These are phyloP conservation scores for Ctenopoma kingsleyae DNA, from an alignment of 2,797 vertebrate genomes.

Conservation along the genomic window DNA sequence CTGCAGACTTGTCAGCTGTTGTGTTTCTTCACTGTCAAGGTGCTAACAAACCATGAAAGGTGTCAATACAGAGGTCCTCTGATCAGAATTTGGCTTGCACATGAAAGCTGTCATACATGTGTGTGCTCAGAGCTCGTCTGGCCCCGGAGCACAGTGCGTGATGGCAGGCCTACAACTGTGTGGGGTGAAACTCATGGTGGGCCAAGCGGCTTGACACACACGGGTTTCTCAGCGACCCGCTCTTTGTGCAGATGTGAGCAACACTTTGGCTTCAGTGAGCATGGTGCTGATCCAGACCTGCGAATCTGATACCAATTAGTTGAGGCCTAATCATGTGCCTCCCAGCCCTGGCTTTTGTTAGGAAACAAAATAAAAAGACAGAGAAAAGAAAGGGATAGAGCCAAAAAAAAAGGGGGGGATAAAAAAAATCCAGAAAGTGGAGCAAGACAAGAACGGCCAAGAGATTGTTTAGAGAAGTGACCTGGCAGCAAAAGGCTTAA, in stretches of 20 bases:
- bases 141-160: conserved; percentile 44
- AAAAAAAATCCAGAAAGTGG: conserved; percentile 37
- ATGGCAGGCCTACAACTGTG: conserved; percentile 63
- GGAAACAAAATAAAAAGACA: conserved; percentile 55
- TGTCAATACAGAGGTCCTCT: conserved; percentile 72
- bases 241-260: conserved; percentile 72
- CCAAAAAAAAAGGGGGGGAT: conserved; percentile 28
- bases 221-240: conserved; percentile 46
- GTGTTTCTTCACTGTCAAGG: conserved; percentile 70
- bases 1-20: conserved; percentile 67
- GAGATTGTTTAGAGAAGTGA: conserved; percentile 66
- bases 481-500: conserved; percentile 62
- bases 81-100: conserved; percentile 72
- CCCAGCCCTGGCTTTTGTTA: conserved; percentile 73
- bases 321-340: conserved; percentile 77
- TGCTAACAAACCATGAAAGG: conserved; percentile 75
- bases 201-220: conserved; percentile 66
- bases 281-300: conserved; percentile 73
- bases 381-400: conserved; percentile 45
- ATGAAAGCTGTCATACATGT: conserved; percentile 67
- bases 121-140: conserved; percentile 44
- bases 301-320: conserved; percentile 86
- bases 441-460: conserved; percentile 32
- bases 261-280: conserved; percentile 62
- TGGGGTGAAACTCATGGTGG: conserved; percentile 60